Conservation (phyloP, 2,113 vertebrate species). For the Plecturocebus donacophilus region DNA sequence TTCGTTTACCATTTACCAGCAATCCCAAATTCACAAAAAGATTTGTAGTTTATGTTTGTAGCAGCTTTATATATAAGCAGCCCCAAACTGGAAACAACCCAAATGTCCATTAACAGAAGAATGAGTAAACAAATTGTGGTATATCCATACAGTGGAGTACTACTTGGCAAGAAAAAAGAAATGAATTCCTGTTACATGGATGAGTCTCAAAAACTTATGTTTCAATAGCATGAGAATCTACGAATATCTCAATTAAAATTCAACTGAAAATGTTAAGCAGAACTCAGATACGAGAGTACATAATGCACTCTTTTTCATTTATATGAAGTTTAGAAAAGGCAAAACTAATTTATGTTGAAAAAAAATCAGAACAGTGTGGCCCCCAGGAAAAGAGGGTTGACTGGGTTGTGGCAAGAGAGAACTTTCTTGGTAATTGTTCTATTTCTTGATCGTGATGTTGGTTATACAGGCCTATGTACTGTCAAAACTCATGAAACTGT, state of each 20-base stretch:
- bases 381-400: neutral
- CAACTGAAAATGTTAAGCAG: slow-evolving; percentile 11
- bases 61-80: slow-evolving; percentile 6
- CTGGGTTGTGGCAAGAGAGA: neutral
- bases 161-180: slow-evolving; percentile 22
- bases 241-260: neutral
- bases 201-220: neutral
- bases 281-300: neutral
- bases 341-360: slow-evolving; percentile 29
- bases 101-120: slow-evolving; percentile 24
- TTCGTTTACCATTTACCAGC: neutral
- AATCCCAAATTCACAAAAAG: neutral
- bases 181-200: neutral
- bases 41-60: neutral
- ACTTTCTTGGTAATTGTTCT: neutral
- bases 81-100: slow-evolving; percentile 5
- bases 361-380: neutral
- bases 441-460: neutral
- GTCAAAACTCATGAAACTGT: slow-evolving; percentile 13
- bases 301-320: neutral
- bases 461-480: neutral
- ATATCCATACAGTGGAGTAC: neutral
- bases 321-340: slow-evolving; percentile 11
- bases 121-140: neutral
- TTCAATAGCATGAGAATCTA: neutral